These are phyloP conservation scores for Chironomus tepperi DNA, from an alignment of 1,140 invertebrate species.

Conservation along the genomic window DNA sequence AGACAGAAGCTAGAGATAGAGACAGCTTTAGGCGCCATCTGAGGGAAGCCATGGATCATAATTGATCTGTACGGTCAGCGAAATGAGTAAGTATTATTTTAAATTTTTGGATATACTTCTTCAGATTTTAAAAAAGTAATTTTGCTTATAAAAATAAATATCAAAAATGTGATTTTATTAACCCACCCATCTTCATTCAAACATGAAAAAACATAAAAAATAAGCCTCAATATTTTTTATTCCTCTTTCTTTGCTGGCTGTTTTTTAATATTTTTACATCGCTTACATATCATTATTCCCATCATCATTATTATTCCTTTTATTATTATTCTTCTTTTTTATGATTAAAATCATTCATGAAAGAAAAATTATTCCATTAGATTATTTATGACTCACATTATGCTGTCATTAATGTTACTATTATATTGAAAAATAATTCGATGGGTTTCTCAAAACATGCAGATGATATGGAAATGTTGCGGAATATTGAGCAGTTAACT, in stretches of 20 bases:
- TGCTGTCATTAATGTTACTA: not conserved
- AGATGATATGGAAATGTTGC: too few relatives aligned
- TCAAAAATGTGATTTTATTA: too few relatives aligned
- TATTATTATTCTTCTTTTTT: not conserved
- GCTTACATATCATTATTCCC: slow-evolving; percentile 7
- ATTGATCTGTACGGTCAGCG: too few relatives aligned
- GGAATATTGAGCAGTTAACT: too few relatives aligned
- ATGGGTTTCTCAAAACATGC: not conserved
- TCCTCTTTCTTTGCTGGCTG: not conserved
- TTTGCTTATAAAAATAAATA: too few relatives aligned
- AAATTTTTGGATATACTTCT: too few relatives aligned
- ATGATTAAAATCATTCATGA: not conserved
- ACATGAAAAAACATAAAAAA: not conserved
- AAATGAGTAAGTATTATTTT: too few relatives aligned
- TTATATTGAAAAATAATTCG: slow-evolving; percentile 1
- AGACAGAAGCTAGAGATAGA: too few relatives aligned
- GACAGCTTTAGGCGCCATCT: too few relatives aligned
- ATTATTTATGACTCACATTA: slow-evolving; percentile 9
- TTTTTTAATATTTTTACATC: not conserved
- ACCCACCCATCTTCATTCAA: not conserved
- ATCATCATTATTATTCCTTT: slow-evolving; percentile 8
- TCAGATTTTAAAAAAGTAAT: too few relatives aligned
- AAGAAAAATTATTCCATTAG: slow-evolving; percentile 9
- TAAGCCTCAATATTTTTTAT: not conserved
- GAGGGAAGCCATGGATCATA: too few relatives aligned